phyloP scores from a whole-genome alignment of 1,140 invertebrate genomes.

The Penaeus japonicus region DNA sequence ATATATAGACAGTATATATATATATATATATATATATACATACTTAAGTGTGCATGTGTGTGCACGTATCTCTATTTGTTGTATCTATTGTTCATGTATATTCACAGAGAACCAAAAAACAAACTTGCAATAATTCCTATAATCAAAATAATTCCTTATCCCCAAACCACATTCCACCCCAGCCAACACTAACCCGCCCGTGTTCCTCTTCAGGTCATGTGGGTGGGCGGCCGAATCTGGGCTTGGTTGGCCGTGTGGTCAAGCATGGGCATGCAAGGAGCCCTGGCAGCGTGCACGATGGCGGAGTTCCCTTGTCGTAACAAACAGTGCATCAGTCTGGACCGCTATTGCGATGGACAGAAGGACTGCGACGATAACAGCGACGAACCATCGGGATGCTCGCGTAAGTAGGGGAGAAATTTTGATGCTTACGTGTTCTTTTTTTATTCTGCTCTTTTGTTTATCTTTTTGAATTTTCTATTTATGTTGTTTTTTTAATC shows the following conservation, averaged over 20 bases:
- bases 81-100: no score
- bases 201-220: background rate
- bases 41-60: no score
- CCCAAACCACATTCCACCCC: background rate
- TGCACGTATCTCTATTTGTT: no score
- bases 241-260: constrained; percentile 10
- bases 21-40: no score
- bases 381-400: constrained; percentile 58
- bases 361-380: constrained; percentile 57
- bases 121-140: no score
- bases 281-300: constrained; percentile 51
- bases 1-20: no score
- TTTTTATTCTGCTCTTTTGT: background rate
- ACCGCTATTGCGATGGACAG: constrained; percentile 57
- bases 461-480: no score
- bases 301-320: constrained; percentile 57
- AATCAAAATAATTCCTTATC: no score
- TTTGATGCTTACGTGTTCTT: background rate
- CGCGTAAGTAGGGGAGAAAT: constrained; percentile 38
- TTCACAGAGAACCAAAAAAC: no score
- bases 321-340: constrained; percentile 58
- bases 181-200: background rate
- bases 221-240: constrained; percentile 14
- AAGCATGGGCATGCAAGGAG: constrained; percentile 1
- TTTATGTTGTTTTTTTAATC: no score